Conservation (phyloP, 1,140 invertebrate genomes). For the Hycleus cichorii region DNA sequence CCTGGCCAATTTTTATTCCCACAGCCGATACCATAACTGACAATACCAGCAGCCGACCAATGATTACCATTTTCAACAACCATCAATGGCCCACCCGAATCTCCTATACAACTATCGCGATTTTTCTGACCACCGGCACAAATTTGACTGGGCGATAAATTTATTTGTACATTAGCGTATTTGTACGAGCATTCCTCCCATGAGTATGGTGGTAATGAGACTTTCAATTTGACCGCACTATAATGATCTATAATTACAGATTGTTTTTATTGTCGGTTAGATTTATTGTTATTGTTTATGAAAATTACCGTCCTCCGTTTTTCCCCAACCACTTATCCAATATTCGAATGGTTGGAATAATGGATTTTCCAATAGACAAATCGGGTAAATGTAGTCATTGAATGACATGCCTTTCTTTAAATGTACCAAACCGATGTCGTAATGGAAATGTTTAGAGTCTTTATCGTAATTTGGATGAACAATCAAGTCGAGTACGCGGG, state of each 20-base stretch:
- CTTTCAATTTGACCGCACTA: slow-evolving; percentile 18
- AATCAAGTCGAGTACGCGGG: slow-evolving; percentile 44
- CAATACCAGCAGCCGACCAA: slow-evolving; percentile 45
- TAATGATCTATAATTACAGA: neutral
- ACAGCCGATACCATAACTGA: slow-evolving; percentile 55
- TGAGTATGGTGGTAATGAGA: slow-evolving; percentile 29
- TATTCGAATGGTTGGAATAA: slow-evolving; percentile 15
- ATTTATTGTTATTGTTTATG: neutral
- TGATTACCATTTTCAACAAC: slow-evolving; percentile 6
- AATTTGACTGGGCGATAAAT: slow-evolving; percentile 36
- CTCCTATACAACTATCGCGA: slow-evolving; percentile 50
- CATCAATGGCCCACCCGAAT: slow-evolving; percentile 57
- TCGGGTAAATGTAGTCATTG: slow-evolving; percentile 50
- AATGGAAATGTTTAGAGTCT: slow-evolving; percentile 37
- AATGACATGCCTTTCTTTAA: slow-evolving; percentile 39
- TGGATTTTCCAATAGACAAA: slow-evolving; percentile 49
- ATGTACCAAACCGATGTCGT: slow-evolving; percentile 56
- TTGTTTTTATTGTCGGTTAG: neutral
- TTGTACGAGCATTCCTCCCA: slow-evolving; percentile 24
- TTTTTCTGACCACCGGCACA: slow-evolving; percentile 44
- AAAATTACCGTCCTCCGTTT: slow-evolving; percentile 27
- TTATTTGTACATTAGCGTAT: slow-evolving; percentile 31
- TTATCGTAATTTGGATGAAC: slow-evolving; percentile 48
- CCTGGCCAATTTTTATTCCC: slow-evolving; percentile 48
- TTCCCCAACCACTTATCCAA: slow-evolving; percentile 36